Evolutionary conservation across 30 jellyfish, hydroid and myxozoan species (phyloP).

Genomic region (Nemopilema nomurai): DNA sequence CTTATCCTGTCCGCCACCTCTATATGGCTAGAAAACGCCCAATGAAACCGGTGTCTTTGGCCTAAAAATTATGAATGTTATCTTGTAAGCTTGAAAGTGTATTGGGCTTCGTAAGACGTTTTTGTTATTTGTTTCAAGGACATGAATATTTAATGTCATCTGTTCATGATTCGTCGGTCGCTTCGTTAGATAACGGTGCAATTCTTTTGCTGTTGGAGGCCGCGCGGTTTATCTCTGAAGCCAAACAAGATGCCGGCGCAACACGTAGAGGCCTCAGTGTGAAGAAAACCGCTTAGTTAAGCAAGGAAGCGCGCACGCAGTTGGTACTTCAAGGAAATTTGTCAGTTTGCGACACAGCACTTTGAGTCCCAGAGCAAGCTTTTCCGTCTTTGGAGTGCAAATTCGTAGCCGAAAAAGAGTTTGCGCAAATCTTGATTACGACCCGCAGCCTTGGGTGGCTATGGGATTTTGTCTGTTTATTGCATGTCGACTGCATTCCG

Average conservation of each 20-base stretch:
- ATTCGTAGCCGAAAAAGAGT: too few species aligned
- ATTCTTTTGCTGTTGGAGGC: conserved; percentile 30
- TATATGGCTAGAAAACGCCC: background rate
- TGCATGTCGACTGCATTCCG: too few species aligned
- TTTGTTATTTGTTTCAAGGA: background rate
- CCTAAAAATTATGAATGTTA: background rate
- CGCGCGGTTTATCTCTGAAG: conserved; percentile 33
- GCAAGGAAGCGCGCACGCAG: background rate
- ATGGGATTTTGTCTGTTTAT: too few species aligned
- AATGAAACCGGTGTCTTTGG: background rate
- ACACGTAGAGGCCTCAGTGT: conserved; percentile 1
- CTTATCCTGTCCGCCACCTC: background rate
- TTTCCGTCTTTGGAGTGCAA: background rate
- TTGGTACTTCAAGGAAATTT: background rate
- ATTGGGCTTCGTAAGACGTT: background rate
- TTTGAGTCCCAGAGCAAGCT: background rate
- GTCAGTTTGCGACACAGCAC: background rate
- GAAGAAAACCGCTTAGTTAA: background rate
- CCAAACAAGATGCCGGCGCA: conserved; percentile 24
- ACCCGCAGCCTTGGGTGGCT: too few species aligned
- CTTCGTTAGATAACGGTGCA: conserved; percentile 33
- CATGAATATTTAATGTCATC: conserved; percentile 19
- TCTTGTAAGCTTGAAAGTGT: background rate
- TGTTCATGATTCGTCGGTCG: background rate
- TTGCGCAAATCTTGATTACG: too few species aligned